A percentile compares a stretch with the other conserved stretches of the same genome.
These are phyloP conservation scores for Pelobates cultripes DNA, from an alignment of 2,797 vertebrate genomes.

Conservation along the genomic window DNA sequence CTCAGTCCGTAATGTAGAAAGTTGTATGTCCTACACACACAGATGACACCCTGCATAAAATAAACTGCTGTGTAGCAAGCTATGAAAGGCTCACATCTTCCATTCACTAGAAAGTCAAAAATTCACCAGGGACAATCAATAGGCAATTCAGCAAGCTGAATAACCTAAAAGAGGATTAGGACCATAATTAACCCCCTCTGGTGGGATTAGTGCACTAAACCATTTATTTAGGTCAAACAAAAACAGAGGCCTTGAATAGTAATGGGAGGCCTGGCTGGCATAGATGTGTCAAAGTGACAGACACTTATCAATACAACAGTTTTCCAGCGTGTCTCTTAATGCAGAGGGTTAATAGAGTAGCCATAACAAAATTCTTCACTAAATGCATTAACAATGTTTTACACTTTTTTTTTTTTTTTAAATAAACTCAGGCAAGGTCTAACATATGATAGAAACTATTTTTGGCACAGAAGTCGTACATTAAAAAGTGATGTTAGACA, in stretches of 20 bases:
- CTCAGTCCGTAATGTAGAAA: not conserved
- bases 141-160: slow-evolving; percentile 84
- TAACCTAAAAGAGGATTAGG: slow-evolving; percentile 73
- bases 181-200: slow-evolving; percentile 76
- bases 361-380: not conserved
- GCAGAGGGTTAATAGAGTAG: not conserved
- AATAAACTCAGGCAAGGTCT: not conserved
- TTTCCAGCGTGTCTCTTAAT: not conserved
- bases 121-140: slow-evolving; percentile 84
- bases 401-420: not conserved
- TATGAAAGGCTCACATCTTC: slow-evolving; percentile 33
- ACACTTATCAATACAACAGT: not conserved
- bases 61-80: not conserved
- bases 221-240: slow-evolving; percentile 88
- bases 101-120: slow-evolving; percentile 77
- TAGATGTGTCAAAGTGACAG: slow-evolving; percentile 1
- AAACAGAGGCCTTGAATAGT: slow-evolving; percentile 78
- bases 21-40: not conserved
- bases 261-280: slow-evolving; percentile 63
- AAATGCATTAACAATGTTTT: not conserved
- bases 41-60: not conserved
- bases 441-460: too few species aligned
- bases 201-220: slow-evolving; percentile 75
- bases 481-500: too few species aligned
- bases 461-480: too few species aligned